These are phyloP conservation scores for Xestia c-nigrum DNA, from an alignment of 2,888 invertebrate species.

Conservation along the genomic window DNA sequence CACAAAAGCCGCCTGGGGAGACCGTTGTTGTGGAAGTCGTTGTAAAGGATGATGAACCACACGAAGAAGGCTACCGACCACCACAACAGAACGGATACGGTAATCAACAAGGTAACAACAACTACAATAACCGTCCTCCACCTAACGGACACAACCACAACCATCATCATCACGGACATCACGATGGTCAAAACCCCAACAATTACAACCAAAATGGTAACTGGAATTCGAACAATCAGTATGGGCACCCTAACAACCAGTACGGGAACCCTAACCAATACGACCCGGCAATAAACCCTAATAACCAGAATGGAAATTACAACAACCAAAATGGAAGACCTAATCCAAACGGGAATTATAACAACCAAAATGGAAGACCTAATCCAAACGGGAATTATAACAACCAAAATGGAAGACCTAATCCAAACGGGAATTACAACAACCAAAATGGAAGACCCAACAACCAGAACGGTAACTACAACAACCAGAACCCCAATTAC, in stretches of 20 bases:
- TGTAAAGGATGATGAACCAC: conserved; percentile 65
- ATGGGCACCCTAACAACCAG: conserved; percentile 49
- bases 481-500: conserved; percentile 10
- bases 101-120: conserved; percentile 56
- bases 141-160: conserved; percentile 42
- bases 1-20: conserved; percentile 66
- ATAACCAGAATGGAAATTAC: conserved; percentile 45
- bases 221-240: conserved; percentile 46
- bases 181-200: conserved; percentile 42
- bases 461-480: conserved; percentile 1
- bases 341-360: conserved; percentile 29
- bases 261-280: conserved; percentile 40
- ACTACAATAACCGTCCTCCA: conserved; percentile 49
- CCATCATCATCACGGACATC: conserved; percentile 32
- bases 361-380: conserved; percentile 35
- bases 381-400: background rate
- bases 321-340: conserved; percentile 27
- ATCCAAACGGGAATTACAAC: conserved; percentile 17
- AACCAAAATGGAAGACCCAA: conserved; percentile 25
- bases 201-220: conserved; percentile 42
- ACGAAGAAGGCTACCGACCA: conserved; percentile 57
- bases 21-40: conserved; percentile 70
- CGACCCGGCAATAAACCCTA: conserved; percentile 26
- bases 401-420: conserved; percentile 12
- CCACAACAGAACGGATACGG: conserved; percentile 63